Evolutionary conservation across 1,140 invertebrate species (phyloP).

Genomic region (Ostrea edulis): DNA sequence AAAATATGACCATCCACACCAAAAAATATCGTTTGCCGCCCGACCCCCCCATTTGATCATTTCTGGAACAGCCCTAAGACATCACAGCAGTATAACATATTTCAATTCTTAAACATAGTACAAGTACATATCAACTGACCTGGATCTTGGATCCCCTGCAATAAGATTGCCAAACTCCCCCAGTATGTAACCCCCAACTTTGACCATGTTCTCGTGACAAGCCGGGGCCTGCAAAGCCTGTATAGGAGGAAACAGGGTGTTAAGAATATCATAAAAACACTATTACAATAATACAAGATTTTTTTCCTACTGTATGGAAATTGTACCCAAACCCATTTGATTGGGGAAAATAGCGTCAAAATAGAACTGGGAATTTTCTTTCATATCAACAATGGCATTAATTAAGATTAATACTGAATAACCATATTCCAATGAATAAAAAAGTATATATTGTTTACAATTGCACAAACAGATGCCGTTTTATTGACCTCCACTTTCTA

Average conservation of each 20-base stretch:
- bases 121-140: slow-evolving; percentile 68
- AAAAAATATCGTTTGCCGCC: too few relatives aligned
- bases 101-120: neutral
- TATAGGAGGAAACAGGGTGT: slow-evolving; percentile 1
- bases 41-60: too few relatives aligned
- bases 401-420: too few relatives aligned
- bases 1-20: too few relatives aligned
- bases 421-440: too few relatives aligned
- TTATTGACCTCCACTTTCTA: too few relatives aligned
- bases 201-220: slow-evolving; percentile 99
- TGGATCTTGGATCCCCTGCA: slow-evolving; percentile 97
- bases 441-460: too few relatives aligned
- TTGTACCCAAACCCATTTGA: neutral
- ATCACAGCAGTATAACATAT: too few relatives aligned
- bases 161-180: slow-evolving; percentile 99
- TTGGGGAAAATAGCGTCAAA: neutral
- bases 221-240: slow-evolving; percentile 97
- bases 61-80: too few relatives aligned
- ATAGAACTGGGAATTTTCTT: neutral
- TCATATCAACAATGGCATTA: too few relatives aligned
- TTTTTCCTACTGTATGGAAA: too few relatives aligned
- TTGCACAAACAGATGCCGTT: too few relatives aligned
- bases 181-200: slow-evolving; percentile 99
- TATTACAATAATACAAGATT: neutral
- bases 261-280: neutral